A percentile compares a stretch with the other conserved stretches of the same genome.
phyloP scores from a whole-genome alignment of 2,113 vertebrate species.

The Chrysochloris asiatica region DNA sequence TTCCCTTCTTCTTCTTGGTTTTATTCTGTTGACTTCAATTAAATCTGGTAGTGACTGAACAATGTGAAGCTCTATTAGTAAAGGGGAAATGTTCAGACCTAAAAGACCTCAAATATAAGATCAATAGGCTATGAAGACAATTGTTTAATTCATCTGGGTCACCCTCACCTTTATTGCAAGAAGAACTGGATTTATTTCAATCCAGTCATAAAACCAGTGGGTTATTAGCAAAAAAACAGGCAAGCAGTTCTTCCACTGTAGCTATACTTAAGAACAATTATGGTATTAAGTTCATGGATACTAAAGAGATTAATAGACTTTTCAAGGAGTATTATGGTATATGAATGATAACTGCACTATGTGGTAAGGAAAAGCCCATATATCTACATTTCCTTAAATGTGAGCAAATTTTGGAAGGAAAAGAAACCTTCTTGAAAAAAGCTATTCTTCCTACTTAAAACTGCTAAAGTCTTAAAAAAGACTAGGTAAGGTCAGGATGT shows the following conservation, averaged over 20 bases:
- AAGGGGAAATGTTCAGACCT: conserved; percentile 70
- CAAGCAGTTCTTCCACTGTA: conserved; percentile 68
- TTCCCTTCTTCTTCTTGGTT: too few species aligned
- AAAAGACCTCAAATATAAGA: conserved; percentile 69
- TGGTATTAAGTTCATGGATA: conserved; percentile 73
- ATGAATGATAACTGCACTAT: conserved; percentile 72
- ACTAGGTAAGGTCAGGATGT: conserved; percentile 61
- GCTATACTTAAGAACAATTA: conserved; percentile 76
- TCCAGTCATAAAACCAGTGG: conserved; percentile 72
- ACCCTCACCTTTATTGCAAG: conserved; percentile 76
- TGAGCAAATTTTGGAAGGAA: conserved; percentile 74
- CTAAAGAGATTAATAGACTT: conserved; percentile 79
- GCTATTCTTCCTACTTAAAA: conserved; percentile 66
- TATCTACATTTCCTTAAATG: conserved; percentile 74
- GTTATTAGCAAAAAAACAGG: conserved; percentile 80
- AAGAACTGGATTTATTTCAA: conserved; percentile 77
- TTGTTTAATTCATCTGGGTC: conserved; percentile 77
- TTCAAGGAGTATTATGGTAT: conserved; percentile 78
- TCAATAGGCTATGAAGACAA: conserved; percentile 75
- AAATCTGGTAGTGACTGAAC: conserved; percentile 37
- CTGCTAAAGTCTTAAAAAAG: conserved; percentile 56
- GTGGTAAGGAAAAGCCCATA: conserved; percentile 63
- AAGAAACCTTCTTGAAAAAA: conserved; percentile 63
- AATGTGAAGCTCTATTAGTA: conserved; percentile 38
- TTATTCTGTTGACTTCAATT: background rate